phyloP scores from a whole-genome alignment of 1,140 invertebrate genomes.

The Bombus pyrosoma region DNA sequence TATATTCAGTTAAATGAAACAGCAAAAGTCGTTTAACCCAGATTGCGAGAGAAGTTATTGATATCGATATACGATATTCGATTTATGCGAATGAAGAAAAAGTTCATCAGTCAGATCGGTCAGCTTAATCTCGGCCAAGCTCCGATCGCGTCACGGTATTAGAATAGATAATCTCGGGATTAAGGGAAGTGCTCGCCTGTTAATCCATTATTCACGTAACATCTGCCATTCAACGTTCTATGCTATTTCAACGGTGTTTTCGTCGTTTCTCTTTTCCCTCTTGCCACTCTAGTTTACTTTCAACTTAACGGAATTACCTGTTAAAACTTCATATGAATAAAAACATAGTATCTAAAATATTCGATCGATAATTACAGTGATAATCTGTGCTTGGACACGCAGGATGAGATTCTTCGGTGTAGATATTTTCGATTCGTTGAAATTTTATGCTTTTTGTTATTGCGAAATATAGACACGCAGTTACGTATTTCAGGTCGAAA shows the following conservation, averaged over 20 bases:
- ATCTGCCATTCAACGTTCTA: constrained; percentile 47
- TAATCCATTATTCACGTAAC: constrained; percentile 59
- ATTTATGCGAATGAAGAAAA: constrained; percentile 23
- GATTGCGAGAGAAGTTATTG: constrained; percentile 31
- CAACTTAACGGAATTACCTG: not conserved
- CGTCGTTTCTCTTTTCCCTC: not conserved
- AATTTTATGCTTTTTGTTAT: not conserved
- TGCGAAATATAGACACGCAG: not conserved
- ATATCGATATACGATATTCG: not conserved
- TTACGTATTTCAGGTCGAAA: not conserved
- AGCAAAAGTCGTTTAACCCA: constrained; percentile 40
- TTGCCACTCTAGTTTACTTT: not conserved
- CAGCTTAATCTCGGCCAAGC: constrained; percentile 57
- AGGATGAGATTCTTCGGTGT: too few species aligned
- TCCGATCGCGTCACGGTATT: constrained; percentile 59
- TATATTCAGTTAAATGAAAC: constrained; percentile 30
- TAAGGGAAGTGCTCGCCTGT: constrained; percentile 53
- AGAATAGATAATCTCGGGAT: constrained; percentile 71
- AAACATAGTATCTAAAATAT: not conserved
- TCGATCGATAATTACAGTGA: not conserved
- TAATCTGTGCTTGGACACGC: too few species aligned
- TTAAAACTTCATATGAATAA: not conserved
- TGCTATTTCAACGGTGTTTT: not conserved
- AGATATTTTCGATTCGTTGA: not conserved
- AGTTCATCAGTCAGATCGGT: constrained; percentile 50